Evolutionary conservation across 2,797 vertebrate species (phyloP), one percentile per base, ranked within the genome.

Genomic region (Melanogrammus aeglefinus): DNA sequence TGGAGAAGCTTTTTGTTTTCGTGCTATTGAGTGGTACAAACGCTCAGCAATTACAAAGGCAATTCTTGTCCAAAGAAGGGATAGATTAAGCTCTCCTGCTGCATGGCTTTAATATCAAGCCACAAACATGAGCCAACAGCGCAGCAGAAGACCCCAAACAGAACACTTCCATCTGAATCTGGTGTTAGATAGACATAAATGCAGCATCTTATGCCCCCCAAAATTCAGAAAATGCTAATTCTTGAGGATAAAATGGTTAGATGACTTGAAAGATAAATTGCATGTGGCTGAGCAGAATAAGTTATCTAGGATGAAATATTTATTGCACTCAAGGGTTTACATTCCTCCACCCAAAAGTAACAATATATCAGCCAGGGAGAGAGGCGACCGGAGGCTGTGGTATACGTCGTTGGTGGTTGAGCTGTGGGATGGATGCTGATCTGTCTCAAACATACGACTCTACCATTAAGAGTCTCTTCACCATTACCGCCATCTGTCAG

Each of bases 401-500:
- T 63, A n/a, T 4, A 27, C 10, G 57, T 63, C n/a, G 47, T 21
- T 21, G 47, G 47, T 57, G 47, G 47, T 57, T n/a, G 57, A 63
- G 57, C 6, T 6, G 24, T 27, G 63, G 29, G 24, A 27, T 27
- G 63, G n/a, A 27, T 69, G 63, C 7, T 10, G 24, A 27, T 27
- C 63, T 13, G 63, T 69, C 63, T 69, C 63, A 4, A 27, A 69
- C 63, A 69, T 69, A 5, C 24, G 63, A 69, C 24, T 66, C 27
- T 72, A 8, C 70, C 70, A 18, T 72, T 72, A 72, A 5, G 70
- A 2, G 29, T 35, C 18, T 31, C 33, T 72, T 33, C 63, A 27
- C n/a, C 63, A 69, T 9, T 35, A 14, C 13, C 47, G 39, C 24
- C 66, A 78, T 77, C 81, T 88, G 75, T 41, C 75, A 35, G 71